Percentiles rank a stretch among this genome's conserved stretches.
Evolutionary conservation across 2,113 vertebrate species (phyloP).

Genomic region (Actinemys pallida): DNA sequence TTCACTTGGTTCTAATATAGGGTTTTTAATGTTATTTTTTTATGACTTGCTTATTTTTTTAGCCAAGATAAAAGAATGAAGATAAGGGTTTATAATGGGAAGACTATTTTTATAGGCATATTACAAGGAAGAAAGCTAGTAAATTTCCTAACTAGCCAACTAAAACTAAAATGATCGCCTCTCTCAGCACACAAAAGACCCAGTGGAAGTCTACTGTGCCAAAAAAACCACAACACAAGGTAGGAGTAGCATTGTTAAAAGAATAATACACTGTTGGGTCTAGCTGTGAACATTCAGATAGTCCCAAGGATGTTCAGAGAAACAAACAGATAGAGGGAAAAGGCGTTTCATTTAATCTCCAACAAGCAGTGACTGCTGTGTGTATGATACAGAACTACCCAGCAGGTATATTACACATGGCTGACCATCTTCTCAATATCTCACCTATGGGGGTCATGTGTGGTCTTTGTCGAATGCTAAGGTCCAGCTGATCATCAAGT

Average conservation of each 20-base stretch:
- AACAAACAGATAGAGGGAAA: neutral
- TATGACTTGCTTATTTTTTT: neutral
- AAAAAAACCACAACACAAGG: neutral
- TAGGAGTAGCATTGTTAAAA: neutral
- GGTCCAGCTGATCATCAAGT: neutral
- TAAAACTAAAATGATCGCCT: neutral
- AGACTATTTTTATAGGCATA: neutral
- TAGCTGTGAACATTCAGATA: neutral
- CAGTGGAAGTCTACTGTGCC: neutral
- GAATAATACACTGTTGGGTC: neutral
- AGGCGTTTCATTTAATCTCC: neutral
- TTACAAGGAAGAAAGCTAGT: neutral
- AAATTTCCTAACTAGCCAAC: neutral
- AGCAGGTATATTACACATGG: neutral
- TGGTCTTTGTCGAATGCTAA: neutral
- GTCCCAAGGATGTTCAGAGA: neutral
- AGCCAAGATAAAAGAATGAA: neutral
- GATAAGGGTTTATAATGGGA: slow-evolving; percentile 2
- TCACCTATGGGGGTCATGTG: too few relatives aligned
- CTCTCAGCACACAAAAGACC: neutral
- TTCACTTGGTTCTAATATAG: neutral
- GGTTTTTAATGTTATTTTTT: neutral
- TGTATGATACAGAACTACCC: neutral
- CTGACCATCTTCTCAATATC: neutral
- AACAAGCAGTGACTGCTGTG: neutral